These are phyloP conservation scores for Cochlearius cochlearius DNA, from an alignment of 2,113 vertebrate genomes.

Conservation along the genomic window DNA sequence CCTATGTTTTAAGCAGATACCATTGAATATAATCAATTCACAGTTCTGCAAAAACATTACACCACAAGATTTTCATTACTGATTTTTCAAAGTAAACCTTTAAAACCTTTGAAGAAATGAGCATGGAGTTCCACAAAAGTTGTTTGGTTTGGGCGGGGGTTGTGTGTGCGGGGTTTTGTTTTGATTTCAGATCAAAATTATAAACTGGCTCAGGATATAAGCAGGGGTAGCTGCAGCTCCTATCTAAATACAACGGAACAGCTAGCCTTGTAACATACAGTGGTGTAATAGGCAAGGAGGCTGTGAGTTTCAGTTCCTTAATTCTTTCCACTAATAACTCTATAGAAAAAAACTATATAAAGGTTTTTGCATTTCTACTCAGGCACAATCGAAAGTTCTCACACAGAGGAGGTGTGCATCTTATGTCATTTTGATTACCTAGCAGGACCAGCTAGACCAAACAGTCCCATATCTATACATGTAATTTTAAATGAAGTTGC, in stretches of 20 bases:
- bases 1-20: neutral
- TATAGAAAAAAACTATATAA: neutral
- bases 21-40: neutral
- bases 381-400: neutral
- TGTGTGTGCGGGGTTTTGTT: neutral
- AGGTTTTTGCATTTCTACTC: neutral
- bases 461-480: neutral
- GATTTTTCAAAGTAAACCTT: neutral
- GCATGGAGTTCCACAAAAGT: neutral
- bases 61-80: neutral
- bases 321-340: neutral
- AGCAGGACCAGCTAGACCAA: neutral
- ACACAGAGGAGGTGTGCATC: neutral
- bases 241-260: neutral
- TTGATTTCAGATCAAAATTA: neutral
- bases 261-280: neutral
- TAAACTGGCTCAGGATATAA: neutral
- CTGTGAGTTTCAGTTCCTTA: neutral
- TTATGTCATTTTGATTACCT: neutral
- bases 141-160: fast-evolving
- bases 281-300: neutral
- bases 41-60: neutral
- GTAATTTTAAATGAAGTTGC: neutral
- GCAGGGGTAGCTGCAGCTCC: neutral
- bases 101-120: neutral